phyloP scores from a whole-genome alignment of 1,140 invertebrate species.

The Eueides isabella region DNA sequence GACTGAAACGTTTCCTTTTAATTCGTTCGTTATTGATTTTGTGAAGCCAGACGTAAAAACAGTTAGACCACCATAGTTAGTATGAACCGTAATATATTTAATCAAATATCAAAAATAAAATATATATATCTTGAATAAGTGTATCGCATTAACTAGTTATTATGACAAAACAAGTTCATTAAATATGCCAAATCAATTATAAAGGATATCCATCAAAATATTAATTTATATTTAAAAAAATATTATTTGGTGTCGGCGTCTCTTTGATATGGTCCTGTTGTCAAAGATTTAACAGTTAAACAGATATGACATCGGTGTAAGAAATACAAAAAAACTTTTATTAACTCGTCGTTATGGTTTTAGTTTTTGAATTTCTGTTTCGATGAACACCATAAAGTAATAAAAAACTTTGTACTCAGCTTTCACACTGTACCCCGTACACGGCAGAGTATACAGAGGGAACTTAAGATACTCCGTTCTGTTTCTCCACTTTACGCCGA shows the following conservation, averaged over 20 bases:
- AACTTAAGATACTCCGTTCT: too few species aligned
- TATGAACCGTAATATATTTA: neutral
- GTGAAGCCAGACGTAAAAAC: neutral
- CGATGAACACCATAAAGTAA: too few species aligned
- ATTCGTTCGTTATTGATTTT: too few species aligned
- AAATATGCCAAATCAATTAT: slow-evolving; percentile 42
- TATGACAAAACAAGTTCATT: slow-evolving; percentile 32
- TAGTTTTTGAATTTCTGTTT: too few species aligned
- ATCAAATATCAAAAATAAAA: neutral
- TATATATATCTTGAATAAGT: neutral
- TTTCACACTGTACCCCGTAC: too few species aligned
- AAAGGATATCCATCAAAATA: slow-evolving; percentile 22
- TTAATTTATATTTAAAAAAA: slow-evolving; percentile 26
- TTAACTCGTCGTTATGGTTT: too few species aligned
- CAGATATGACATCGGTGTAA: neutral
- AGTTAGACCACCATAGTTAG: neutral
- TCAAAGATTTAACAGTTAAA: slow-evolving; percentile 11
- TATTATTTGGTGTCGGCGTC: slow-evolving; percentile 7
- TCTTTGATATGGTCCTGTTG: slow-evolving; percentile 25
- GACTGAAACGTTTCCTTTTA: too few species aligned
- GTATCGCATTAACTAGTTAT: neutral
- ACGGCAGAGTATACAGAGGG: too few species aligned
- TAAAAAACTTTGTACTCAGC: too few species aligned
- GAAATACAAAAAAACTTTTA: neutral
- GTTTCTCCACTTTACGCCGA: too few species aligned